These are phyloP conservation scores for Galaxias olidus DNA, from an alignment of 2,797 vertebrate genomes.

Conservation along the genomic window DNA sequence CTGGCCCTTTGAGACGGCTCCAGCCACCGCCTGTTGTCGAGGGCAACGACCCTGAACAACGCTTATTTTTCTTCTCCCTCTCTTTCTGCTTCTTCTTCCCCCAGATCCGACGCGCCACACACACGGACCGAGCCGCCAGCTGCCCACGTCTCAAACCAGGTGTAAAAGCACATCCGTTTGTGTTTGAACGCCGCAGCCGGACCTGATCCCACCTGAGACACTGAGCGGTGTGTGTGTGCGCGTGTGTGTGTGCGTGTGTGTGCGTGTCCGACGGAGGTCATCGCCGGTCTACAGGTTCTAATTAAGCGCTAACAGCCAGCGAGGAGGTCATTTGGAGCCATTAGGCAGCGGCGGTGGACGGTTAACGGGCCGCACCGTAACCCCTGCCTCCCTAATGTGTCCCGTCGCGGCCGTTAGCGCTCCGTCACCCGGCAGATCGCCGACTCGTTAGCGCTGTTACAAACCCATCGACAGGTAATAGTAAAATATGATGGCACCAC, in stretches of 20 bases:
- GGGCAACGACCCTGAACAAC: too few species aligned
- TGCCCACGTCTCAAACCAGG: too few species aligned
- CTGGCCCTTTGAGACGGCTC: too few species aligned
- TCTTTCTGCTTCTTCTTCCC: too few species aligned
- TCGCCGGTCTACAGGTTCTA: conserved; percentile 85
- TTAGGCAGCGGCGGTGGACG: conserved; percentile 85
- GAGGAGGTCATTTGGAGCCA: conserved; percentile 87
- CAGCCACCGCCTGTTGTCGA: too few species aligned
- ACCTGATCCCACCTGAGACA: too few species aligned
- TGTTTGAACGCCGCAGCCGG: too few species aligned
- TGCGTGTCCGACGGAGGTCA: conserved; percentile 82
- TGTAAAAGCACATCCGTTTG: too few species aligned
- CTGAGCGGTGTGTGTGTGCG: background rate
- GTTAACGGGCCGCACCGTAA: conserved; percentile 88
- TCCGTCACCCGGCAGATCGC: conserved; percentile 82
- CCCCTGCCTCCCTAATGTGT: conserved; percentile 83
- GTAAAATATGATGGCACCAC: conserved; percentile 81
- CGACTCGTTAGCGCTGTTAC: conserved; percentile 84
- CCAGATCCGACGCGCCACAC: too few species aligned
- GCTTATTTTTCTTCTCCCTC: too few species aligned
- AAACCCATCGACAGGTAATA: conserved; percentile 88
- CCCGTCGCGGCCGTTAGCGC: conserved; percentile 83
- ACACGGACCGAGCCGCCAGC: too few species aligned
- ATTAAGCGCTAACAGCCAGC: conserved; percentile 88
- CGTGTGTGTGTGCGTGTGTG: too few species aligned